Base-by-base conservation (phyloP, 2,797 vertebrate species). In the Microcaecilia unicolor region DNA sequence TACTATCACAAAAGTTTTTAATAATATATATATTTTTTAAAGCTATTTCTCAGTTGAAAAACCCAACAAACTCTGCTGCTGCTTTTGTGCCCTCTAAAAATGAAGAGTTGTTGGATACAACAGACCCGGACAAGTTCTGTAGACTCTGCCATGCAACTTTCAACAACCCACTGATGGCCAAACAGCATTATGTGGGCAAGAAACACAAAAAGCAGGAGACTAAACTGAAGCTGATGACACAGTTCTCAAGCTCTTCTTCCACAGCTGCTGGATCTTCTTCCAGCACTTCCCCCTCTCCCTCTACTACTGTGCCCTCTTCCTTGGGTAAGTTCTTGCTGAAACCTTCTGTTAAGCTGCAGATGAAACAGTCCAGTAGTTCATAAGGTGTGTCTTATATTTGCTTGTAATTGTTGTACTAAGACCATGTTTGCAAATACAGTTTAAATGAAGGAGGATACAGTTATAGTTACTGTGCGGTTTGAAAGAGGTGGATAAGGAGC, bases 161-260 rank as follows among this genome's bases (percentile, higher is more conserved):
- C 73, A 98, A 98, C 71, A 95, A 99, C 55, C 93, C 93, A 1
- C 78, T 85, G 31, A 97, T 99, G 92, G 93, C 95, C 55, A 85
- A 92, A 50, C 95, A 99, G 51, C 95, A 99, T 73, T 99, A 99
- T 2, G 77, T 72, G 25, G 95, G 95, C 74, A 99, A 96, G 76
- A 99, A 93, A 63, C 95, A 99, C 56, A 84, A 85, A 64, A 98
- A 97, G 53, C 92, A 92, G 46, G 83, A 93, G 72, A 93, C 91
- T 40, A 94, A 94, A 76, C 76, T 80, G 65, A 93, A 93, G 53
- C 84, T 98, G 56, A 90, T 98, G 86, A 90, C 92, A 19, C 89
- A 90, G 23, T 96, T 94, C 3, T 31, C 13, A 17, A 30, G 15
- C 22, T 12, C 22, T 15, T n/a, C n/a, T n/a, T n/a, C n/a, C n/a